Percentiles rank a stretch among this genome's conserved stretches.
Conservation (phyloP, 2,113 vertebrate species). For the Procapra przewalskii region DNA sequence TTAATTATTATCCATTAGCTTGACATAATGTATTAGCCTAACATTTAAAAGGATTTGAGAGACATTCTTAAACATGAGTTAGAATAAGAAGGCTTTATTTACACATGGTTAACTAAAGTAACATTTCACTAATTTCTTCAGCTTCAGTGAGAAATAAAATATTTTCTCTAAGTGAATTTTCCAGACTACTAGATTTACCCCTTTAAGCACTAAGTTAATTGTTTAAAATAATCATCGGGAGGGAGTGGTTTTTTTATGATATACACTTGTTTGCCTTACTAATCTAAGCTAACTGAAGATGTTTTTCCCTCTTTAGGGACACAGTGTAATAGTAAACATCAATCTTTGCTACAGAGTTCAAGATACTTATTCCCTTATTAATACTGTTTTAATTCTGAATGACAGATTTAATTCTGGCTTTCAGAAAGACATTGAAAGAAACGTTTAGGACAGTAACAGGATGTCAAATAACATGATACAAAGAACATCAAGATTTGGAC, state of each 20-base stretch:
- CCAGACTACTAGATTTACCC: background rate
- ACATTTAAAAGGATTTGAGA: background rate
- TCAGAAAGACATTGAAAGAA: background rate
- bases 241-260: background rate
- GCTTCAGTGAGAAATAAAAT: background rate
- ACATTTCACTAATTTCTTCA: background rate
- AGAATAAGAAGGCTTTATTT: background rate
- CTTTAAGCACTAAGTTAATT: background rate
- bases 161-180: background rate
- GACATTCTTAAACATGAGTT: background rate
- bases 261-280: background rate
- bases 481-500: background rate
- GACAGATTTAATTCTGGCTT: background rate
- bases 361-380: background rate
- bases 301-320: background rate
- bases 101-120: background rate
- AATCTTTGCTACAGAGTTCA: background rate
- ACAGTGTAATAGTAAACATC: background rate
- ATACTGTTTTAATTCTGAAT: background rate
- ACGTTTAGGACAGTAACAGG: background rate
- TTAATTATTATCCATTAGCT: background rate
- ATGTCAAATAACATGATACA: background rate
- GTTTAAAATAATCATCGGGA: background rate
- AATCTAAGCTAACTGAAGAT: background rate
- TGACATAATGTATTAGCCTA: background rate